phyloP scores from a whole-genome alignment of 1,140 invertebrate species.

The Akabosia matsudoensis region DNA sequence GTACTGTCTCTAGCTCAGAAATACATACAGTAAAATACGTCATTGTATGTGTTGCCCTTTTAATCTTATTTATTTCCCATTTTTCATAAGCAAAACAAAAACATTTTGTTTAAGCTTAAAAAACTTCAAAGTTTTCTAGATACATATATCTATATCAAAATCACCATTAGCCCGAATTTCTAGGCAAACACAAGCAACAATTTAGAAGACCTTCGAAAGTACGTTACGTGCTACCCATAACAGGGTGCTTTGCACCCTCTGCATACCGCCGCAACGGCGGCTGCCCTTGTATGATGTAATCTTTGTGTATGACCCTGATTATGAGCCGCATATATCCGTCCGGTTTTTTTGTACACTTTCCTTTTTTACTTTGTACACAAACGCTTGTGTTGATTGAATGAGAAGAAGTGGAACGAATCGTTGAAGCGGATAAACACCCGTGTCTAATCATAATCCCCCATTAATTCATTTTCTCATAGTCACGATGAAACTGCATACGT shows the following conservation, averaged over 20 bases:
- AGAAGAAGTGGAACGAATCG: slow-evolving; percentile 31
- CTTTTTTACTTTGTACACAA: background rate
- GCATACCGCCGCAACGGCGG: slow-evolving; percentile 20
- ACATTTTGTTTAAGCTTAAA: too few species aligned
- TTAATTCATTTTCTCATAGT: slow-evolving; percentile 26
- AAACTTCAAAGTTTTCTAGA: too few species aligned
- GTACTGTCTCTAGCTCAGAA: background rate
- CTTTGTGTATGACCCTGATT: background rate
- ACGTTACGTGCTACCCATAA: too few species aligned
- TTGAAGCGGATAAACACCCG: slow-evolving; percentile 40
- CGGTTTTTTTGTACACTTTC: background rate
- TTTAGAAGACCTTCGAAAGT: too few species aligned
- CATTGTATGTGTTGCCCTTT: too few species aligned
- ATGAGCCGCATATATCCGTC: slow-evolving; percentile 22
- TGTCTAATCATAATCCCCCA: slow-evolving; percentile 38
- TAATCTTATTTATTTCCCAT: slow-evolving; percentile 17
- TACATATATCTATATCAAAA: too few species aligned
- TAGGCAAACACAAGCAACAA: too few species aligned
- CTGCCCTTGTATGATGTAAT: background rate
- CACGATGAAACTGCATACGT: too few species aligned
- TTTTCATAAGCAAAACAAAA: background rate
- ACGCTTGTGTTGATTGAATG: slow-evolving; percentile 5
- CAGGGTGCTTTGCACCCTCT: background rate
- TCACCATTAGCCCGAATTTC: too few species aligned
- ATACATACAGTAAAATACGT: too few species aligned